These are phyloP conservation scores for Zalophus californianus DNA, from an alignment of 2,797 vertebrate genomes.

Conservation along the genomic window DNA sequence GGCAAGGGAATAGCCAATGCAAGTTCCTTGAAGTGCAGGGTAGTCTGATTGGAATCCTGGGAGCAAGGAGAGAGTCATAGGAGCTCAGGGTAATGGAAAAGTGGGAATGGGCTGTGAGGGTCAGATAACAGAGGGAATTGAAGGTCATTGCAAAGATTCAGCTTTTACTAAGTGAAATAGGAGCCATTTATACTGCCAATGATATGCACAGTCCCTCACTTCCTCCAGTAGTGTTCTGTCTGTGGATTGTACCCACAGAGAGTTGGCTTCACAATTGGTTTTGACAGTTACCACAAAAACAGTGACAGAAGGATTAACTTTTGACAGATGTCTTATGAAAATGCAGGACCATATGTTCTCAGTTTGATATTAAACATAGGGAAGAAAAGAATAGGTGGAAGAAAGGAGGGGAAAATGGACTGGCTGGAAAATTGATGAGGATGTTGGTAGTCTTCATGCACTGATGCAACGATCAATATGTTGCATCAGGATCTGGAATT, in stretches of 20 bases:
- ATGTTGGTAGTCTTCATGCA: not conserved
- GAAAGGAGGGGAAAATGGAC: not conserved
- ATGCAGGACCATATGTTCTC: slow-evolving; percentile 61
- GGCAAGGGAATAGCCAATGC: not conserved
- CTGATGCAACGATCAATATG: not conserved
- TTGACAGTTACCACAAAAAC: slow-evolving; percentile 59
- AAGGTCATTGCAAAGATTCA: not conserved
- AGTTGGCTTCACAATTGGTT: not conserved
- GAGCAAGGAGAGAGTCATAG: accelerated
- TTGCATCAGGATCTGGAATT: not conserved
- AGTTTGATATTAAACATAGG: slow-evolving; percentile 31
- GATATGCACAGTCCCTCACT: not conserved
- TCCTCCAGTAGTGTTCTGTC: not conserved
- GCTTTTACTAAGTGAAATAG: not conserved
- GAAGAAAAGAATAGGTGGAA: not conserved
- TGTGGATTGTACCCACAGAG: not conserved
- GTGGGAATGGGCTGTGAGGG: accelerated
- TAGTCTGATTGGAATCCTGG: accelerated
- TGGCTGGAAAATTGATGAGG: not conserved
- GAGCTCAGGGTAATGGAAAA: not conserved
- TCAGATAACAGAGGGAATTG: not conserved
- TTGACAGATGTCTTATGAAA: slow-evolving; percentile 72
- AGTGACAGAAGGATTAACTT: slow-evolving; percentile 37
- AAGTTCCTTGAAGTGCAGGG: accelerated
- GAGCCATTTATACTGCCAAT: not conserved